A percentile compares a stretch with the other conserved stretches of the same genome.
These are phyloP conservation scores for Alfaro cultratus DNA, from an alignment of 2,797 vertebrate species.

Conservation along the genomic window DNA sequence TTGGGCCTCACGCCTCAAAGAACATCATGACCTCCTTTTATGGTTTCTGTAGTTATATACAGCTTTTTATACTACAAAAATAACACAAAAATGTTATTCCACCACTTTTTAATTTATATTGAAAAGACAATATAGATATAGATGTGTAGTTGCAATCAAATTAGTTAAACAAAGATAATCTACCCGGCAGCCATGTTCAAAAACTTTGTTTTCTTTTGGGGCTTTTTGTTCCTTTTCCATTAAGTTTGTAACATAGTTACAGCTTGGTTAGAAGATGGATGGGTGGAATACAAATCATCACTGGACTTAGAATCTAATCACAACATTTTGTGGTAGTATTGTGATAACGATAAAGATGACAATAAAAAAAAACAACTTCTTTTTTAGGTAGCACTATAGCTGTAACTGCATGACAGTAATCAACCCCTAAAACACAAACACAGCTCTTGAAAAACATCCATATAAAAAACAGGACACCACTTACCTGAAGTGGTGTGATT, in stretches of 20 bases:
- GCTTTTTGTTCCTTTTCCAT: background rate
- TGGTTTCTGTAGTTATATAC: background rate
- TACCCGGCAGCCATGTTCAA: background rate
- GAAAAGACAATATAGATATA: background rate
- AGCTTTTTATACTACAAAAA: background rate
- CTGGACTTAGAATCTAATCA: no score
- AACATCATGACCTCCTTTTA: background rate
- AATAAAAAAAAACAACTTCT: no score
- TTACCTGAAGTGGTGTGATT: no score
- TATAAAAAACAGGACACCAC: no score
- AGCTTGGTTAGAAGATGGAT: background rate
- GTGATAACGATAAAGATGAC: no score
- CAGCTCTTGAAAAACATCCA: no score
- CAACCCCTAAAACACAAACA: no score
- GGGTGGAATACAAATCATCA: background rate
- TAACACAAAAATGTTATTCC: background rate
- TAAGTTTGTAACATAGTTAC: background rate
- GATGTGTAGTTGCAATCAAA: background rate
- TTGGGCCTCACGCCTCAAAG: background rate
- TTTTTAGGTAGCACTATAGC: no score
- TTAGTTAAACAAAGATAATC: background rate
- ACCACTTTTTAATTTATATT: background rate
- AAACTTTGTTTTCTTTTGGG: background rate
- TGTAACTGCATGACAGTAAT: no score
- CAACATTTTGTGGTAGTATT: no score